These are phyloP conservation scores for Phrynosoma blainvillii DNA, from an alignment of 2,113 vertebrate species.

Conservation along the genomic window DNA sequence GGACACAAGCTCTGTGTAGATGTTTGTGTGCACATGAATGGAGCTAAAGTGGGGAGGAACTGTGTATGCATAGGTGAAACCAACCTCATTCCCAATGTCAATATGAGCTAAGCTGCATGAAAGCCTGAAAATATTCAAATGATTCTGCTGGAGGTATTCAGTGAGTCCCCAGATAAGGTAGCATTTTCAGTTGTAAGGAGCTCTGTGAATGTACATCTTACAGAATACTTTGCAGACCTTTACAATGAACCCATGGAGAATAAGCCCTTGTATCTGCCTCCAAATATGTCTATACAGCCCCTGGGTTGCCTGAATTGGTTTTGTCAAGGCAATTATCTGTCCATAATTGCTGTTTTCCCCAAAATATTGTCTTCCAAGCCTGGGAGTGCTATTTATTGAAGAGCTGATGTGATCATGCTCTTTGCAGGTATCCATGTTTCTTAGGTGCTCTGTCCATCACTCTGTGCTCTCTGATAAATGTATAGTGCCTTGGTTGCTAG, in stretches of 20 bases:
- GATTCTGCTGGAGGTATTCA: too few species aligned
- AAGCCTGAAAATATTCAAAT: too few species aligned
- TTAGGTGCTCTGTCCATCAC: not conserved
- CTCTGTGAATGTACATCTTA: too few species aligned
- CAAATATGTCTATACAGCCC: not conserved
- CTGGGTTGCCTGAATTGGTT: not conserved
- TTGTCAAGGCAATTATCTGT: not conserved
- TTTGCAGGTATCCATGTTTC: not conserved
- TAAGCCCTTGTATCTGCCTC: not conserved
- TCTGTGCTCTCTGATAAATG: not conserved
- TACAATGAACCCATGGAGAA: not conserved
- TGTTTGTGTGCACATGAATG: not conserved
- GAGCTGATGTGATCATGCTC: not conserved
- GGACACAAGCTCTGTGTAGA: not conserved
- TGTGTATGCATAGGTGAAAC: not conserved
- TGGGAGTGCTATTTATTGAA: too few species aligned
- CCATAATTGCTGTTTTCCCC: not conserved
- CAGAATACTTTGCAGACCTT: too few species aligned
- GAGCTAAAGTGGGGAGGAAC: not conserved
- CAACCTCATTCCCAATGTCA: too few species aligned
- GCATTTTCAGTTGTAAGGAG: too few species aligned
- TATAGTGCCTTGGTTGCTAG: not conserved
- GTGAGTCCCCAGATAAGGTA: too few species aligned
- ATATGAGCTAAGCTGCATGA: too few species aligned
- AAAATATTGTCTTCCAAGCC: not conserved